These are phyloP conservation scores for Lasiurus cinereus DNA, from an alignment of 2,113 vertebrate species.

Conservation along the genomic window DNA sequence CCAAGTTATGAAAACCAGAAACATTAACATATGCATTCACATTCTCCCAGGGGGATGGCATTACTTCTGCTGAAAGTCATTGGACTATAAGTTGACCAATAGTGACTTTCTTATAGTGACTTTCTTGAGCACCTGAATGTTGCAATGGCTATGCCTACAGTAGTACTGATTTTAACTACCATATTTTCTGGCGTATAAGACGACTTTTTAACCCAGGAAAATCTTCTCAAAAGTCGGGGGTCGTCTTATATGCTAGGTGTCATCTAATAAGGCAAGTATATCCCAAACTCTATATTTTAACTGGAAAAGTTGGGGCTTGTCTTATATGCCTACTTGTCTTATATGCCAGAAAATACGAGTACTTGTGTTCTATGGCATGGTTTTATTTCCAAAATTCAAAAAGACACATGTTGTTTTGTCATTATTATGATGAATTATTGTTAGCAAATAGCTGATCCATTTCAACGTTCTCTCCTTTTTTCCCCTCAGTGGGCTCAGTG, in stretches of 20 bases:
- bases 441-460: slow-evolving; percentile 40
- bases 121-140: neutral
- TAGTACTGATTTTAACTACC: neutral
- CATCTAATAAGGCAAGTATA: too few species aligned
- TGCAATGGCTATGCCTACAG: neutral
- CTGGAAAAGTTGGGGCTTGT: too few species aligned
- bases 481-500: slow-evolving; percentile 94
- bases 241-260: too few species aligned
- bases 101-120: neutral
- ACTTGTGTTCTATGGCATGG: neutral
- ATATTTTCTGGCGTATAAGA: too few species aligned
- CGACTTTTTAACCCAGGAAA: too few species aligned
- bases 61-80: neutral
- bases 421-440: neutral
- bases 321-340: too few species aligned
- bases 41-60: neutral
- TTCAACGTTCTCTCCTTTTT: slow-evolving; percentile 60
- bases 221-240: too few species aligned
- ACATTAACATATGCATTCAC: neutral
- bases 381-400: slow-evolving; percentile 48
- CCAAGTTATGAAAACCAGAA: neutral
- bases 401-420: neutral
- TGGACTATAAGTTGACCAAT: neutral
- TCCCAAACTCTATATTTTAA: too few species aligned
- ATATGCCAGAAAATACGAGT: neutral